Evolutionary conservation across 2,113 vertebrate genomes (phyloP), one percentile per base, ranked within the genome.

Genomic region (Hydrolagus affinis): DNA sequence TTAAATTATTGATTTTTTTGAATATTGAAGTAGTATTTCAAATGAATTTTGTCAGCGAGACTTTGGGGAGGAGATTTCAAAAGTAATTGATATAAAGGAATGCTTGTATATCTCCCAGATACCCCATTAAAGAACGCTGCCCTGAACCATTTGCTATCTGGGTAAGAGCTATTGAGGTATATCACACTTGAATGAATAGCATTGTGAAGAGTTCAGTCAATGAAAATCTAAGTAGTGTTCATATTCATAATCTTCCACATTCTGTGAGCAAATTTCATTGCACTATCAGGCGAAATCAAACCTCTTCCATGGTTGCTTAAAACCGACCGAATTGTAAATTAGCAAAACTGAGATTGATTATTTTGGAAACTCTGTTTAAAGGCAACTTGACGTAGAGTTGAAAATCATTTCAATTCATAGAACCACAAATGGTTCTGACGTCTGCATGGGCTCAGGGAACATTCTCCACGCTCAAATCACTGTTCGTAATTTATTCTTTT

Each of bases 11-110:
- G 93, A 95, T 94, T 93, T 93, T 93, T 90, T 88, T 86, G 89
- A 92, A 94, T 93, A 94, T 94, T 92, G 92, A 93, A 94, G 90
- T 90, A 90, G 91, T 94, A 93, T 94, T 94, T 94, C 93, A 94
- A 91, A 91, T 93, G 89, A 90, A 89, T 92, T 94, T 93, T 94
- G 91, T 92, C 91, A 87, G 44, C 44, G 6, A 44, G 75, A 89
- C 89, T 92, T 90, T 90, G 89, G 75, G 86, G 86, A 86, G 89
- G 90, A 87, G 86, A 87, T 88, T 93, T 85, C 91, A 90, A 91
- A 93, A 89, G 90, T 93, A 94, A 93, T 94, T 93, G 91, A 89
- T 93, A 90, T 91, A 90, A 90, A 89, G 91, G 91, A 90, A 60
- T 83, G 23, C 77, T 83, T 83, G 77, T 83, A 83, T 83, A 83